Percentiles rank a stretch among this genome's conserved stretches.
phyloP scores from a whole-genome alignment of 2,113 vertebrate genomes.

The Mormyrus iriodes region DNA sequence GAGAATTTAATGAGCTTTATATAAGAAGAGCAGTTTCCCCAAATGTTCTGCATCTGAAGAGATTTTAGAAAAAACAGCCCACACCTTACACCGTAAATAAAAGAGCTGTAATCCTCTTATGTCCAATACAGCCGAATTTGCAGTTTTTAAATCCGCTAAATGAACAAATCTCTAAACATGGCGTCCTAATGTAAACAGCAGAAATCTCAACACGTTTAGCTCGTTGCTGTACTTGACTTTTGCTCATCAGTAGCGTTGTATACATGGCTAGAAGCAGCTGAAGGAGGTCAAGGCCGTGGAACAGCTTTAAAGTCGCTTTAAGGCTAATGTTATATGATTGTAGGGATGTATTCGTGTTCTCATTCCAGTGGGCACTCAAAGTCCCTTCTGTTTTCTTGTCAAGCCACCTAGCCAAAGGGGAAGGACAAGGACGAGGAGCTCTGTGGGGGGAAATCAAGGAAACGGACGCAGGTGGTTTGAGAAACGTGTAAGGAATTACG shows the following conservation, averaged over 20 bases:
- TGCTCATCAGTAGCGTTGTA: background rate
- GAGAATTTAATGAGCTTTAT: constrained; percentile 22
- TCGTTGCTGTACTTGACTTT: background rate
- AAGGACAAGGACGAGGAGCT: background rate
- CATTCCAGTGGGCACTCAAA: background rate
- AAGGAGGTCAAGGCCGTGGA: background rate
- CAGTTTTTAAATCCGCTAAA: constrained; percentile 1
- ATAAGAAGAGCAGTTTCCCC: constrained; percentile 5
- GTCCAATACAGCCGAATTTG: constrained; percentile 12
- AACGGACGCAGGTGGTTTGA: background rate
- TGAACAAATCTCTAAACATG: background rate
- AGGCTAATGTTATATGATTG: background rate
- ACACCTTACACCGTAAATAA: constrained; percentile 16
- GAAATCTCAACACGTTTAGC: background rate
- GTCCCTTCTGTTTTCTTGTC: background rate
- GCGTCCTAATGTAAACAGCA: constrained; percentile 10
- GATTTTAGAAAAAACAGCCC: constrained; percentile 15
- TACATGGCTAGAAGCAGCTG: background rate
- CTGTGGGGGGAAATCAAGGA: background rate
- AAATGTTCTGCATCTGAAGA: constrained; percentile 21
- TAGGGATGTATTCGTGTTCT: background rate
- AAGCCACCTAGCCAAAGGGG: background rate
- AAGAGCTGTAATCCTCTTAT: constrained; percentile 8
- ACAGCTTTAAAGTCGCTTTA: background rate
- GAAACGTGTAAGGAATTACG: background rate